A percentile compares a stretch with the other conserved stretches of the same genome.
Conservation (phyloP, 2,797 vertebrate species). For the Ciconia nigra region DNA sequence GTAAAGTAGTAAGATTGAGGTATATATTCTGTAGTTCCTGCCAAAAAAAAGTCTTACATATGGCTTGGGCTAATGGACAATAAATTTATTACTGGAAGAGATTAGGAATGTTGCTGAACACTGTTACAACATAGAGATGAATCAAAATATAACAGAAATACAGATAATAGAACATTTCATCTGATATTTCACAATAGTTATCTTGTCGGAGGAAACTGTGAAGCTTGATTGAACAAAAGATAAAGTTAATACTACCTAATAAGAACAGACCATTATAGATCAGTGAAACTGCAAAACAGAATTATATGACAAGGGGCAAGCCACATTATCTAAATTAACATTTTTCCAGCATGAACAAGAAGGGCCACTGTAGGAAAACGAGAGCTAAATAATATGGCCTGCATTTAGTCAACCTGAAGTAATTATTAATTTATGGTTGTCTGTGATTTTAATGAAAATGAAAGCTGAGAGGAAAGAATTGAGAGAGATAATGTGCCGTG, state of each 20-base stretch:
- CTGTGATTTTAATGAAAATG: constrained; percentile 99
- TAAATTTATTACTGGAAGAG: constrained; percentile 24
- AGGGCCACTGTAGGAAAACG: constrained; percentile 87
- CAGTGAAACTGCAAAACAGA: constrained; percentile 94
- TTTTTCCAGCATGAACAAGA: constrained; percentile 97
- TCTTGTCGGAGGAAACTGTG: constrained; percentile 76
- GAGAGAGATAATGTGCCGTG: constrained; percentile 99
- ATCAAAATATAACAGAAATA: constrained; percentile 63
- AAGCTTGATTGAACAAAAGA: constrained; percentile 91
- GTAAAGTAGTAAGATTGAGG: background rate
- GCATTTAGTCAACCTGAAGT: constrained; percentile 99
- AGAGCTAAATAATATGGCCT: constrained; percentile 86
- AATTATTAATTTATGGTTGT: constrained; percentile 99
- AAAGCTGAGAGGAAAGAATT: constrained; percentile 98
- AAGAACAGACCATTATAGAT: constrained; percentile 98
- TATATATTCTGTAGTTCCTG: background rate
- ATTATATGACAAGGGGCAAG: constrained; percentile 94
- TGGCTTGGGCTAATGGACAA: constrained; percentile 43
- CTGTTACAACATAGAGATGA: constrained; percentile 34
- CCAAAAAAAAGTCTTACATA: background rate
- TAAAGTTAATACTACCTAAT: constrained; percentile 97
- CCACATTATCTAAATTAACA: constrained; percentile 99
- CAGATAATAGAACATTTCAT: constrained; percentile 68
- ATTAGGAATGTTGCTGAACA: constrained; percentile 54
- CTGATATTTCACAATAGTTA: constrained; percentile 68